Evolutionary conservation across 2,888 invertebrate species (phyloP), one percentile per base, ranked within the genome.

Genomic region (Morpho helenor): DNA sequence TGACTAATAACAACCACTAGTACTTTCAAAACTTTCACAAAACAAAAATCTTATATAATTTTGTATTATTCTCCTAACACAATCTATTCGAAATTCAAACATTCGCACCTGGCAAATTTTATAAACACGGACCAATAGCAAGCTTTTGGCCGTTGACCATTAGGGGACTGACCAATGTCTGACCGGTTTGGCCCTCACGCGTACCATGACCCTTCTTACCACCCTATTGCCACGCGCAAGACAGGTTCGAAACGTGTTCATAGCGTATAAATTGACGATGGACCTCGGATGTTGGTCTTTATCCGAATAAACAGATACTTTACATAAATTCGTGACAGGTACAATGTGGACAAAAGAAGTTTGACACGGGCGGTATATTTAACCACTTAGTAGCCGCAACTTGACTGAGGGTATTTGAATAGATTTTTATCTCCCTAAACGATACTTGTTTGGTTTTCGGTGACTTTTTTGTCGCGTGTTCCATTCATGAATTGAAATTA

Each of bases 211-310:
- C 62, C 79, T 71, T 64, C 64, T 66, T 64, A 61, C 70, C 68
- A 72, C 74, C 73, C 67, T 67, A 53, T 45, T 40, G 58, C 56
- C 59, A 63, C 60, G 63, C 60, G 61, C 41, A 39, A 58, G 64
- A 68, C 75, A 68, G 66, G 71, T 71, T 73, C 66, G 63, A 68
- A 66, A 69, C 69, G 67, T 71, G 72, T 74, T 75, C 70, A 77
- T 76, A 74, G 70, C 74, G 74, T 77, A 78, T 85, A 83, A 82
- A 84, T 75, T 73, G 76, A 72, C 69, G 61, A 77, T 87, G 88
- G 87, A 84, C 84, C 89, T 74, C 74, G 87, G 90, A 90, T 90
- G 90, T 81, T 87, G 79, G 73, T 69, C 66, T 74, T 70, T 70
- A 67, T 71, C 73, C 74, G 74, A 75, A 79, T 83, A 86, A 84